A percentile compares a stretch with the other conserved stretches of the same genome.
Evolutionary conservation across 2,113 vertebrate genomes (phyloP).

Genomic region (Hippolais icterina): DNA sequence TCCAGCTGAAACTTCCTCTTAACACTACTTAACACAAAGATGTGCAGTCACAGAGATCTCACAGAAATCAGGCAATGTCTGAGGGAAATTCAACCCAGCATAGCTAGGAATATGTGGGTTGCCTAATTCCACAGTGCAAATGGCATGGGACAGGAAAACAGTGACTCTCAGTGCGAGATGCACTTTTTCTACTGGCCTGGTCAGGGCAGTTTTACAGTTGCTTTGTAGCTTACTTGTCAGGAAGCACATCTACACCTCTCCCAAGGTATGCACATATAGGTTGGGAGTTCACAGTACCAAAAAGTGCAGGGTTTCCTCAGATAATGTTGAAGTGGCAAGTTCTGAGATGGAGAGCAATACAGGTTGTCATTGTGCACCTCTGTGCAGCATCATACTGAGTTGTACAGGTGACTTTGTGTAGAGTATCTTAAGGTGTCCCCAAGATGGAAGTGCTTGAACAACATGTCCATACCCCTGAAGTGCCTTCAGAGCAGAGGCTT

Average conservation of each 20-base stretch:
- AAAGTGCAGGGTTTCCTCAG: not conserved
- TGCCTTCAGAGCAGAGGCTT: not conserved
- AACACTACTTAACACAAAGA: not conserved
- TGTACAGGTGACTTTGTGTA: not conserved
- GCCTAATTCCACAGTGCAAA: not conserved
- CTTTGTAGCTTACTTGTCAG: not conserved
- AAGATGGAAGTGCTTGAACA: not conserved
- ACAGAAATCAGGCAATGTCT: not conserved
- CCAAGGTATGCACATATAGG: not conserved
- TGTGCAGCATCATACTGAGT: not conserved
- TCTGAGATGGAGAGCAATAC: not conserved
- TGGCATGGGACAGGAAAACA: not conserved
- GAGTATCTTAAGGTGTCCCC: not conserved
- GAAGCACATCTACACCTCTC: not conserved
- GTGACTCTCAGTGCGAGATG: not conserved
- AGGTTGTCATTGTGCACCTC: not conserved
- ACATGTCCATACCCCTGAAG: not conserved
- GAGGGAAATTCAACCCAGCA: not conserved
- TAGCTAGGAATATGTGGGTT: not conserved
- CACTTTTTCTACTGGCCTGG: not conserved
- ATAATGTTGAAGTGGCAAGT: not conserved
- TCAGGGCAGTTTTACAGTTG: not conserved
- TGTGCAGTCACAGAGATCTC: not conserved
- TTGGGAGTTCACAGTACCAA: not conserved
- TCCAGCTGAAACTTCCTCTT: not conserved